phyloP scores from a whole-genome alignment of 1,140 invertebrate species.

The Telenomus remus region DNA sequence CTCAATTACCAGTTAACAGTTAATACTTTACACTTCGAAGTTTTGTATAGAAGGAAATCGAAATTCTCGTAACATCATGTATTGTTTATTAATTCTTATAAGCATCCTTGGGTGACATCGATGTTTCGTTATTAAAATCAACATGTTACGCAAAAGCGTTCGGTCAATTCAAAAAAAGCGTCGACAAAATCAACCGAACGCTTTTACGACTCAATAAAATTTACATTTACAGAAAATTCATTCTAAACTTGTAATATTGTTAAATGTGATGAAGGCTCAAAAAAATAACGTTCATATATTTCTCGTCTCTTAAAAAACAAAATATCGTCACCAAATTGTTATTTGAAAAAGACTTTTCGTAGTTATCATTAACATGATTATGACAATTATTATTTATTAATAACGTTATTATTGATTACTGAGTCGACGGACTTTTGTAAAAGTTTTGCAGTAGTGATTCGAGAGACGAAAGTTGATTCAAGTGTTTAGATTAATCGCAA shows the following conservation, averaged over 20 bases:
- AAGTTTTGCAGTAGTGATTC: too few relatives aligned
- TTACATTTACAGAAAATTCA: constrained; percentile 20
- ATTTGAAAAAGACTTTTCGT: too few relatives aligned
- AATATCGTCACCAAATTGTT: too few relatives aligned
- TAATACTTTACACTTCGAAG: constrained; percentile 28
- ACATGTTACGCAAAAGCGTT: not conserved
- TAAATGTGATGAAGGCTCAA: not conserved
- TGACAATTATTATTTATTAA: too few relatives aligned
- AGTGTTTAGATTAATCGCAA: not conserved
- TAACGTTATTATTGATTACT: too few relatives aligned
- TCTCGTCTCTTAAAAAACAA: too few relatives aligned
- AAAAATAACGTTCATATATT: too few relatives aligned
- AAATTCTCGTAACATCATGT: too few relatives aligned
- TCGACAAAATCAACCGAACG: not conserved
- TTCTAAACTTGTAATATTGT: constrained; percentile 1
- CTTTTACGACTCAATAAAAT: not conserved
- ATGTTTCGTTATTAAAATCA: constrained; percentile 8
- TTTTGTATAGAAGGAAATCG: constrained; percentile 6
- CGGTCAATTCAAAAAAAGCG: not conserved
- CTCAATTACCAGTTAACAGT: constrained; percentile 5
- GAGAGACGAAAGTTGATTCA: not conserved
- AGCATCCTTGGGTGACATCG: too few relatives aligned
- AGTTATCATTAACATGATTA: too few relatives aligned
- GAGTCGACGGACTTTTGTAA: too few relatives aligned
- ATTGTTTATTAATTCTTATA: too few relatives aligned